Conservation (phyloP, 2,797 vertebrate species). For the Babyrousa celebensis region DNA sequence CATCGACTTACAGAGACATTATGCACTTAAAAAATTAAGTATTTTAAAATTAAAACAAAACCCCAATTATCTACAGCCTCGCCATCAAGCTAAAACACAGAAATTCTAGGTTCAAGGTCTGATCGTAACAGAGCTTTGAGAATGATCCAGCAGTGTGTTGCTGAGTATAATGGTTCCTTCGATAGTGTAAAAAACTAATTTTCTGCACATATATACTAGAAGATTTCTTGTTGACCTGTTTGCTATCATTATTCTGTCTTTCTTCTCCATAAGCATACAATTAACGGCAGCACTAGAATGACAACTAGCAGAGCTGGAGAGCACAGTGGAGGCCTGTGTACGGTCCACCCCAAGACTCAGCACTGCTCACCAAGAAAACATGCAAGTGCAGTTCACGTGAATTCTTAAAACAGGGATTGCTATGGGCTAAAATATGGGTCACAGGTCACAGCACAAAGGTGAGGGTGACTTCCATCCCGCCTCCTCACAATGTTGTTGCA, state of each 20-base stretch:
- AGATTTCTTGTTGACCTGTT: neutral
- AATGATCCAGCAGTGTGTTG: neutral
- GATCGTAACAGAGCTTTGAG: neutral
- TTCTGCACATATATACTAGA: neutral
- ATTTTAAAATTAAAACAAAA: neutral
- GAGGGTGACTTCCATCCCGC: neutral
- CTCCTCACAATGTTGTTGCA: neutral
- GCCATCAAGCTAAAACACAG: neutral
- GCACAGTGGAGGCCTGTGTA: rapidly evolving
- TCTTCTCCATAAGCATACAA: neutral
- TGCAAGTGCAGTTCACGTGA: rapidly evolving
- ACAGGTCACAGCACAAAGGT: neutral
- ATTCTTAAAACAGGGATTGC: neutral
- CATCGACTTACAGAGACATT: neutral
- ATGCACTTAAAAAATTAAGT: neutral
- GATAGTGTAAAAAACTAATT: neutral
- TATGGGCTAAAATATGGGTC: neutral
- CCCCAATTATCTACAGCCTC: neutral
- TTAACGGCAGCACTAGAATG: too few relatives aligned
- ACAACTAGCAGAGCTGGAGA: neutral
- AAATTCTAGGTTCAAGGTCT: neutral
- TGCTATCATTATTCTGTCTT: neutral
- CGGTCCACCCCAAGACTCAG: neutral
- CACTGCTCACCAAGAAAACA: neutral
- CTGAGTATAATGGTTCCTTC: neutral